A percentile compares a stretch with the other conserved stretches of the same genome.
phyloP scores from a whole-genome alignment of 1,140 invertebrate genomes.

The Drosophila pectinifera region DNA sequence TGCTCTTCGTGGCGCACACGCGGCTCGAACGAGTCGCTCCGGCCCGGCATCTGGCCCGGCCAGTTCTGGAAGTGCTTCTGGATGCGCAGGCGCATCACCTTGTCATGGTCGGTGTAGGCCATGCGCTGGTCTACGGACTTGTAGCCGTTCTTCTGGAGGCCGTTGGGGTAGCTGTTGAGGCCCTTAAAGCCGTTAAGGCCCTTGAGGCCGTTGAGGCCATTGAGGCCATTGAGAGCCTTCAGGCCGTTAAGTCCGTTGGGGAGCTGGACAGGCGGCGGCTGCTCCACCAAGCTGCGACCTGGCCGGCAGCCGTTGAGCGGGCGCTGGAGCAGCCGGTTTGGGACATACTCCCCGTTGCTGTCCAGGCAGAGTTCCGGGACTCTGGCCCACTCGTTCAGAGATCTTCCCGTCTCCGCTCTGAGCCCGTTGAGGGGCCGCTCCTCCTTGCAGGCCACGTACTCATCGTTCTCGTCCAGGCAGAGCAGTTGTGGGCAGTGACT shows the following conservation, averaged over 20 bases:
- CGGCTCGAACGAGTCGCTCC: neutral
- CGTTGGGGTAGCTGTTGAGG: conserved; percentile 1
- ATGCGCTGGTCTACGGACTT: neutral
- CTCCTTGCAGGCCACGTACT: conserved; percentile 1
- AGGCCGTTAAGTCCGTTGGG: neutral
- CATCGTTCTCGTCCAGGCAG: conserved; percentile 7
- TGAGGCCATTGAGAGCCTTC: too few species aligned
- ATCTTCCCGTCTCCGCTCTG: neutral
- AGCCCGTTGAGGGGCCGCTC: neutral
- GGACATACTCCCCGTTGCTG: conserved; percentile 38
- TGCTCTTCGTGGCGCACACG: neutral
- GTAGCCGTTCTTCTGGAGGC: conserved; percentile 2
- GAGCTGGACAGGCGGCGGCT: neutral
- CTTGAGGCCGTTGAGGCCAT: neutral
- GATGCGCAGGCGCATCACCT: conserved; percentile 3
- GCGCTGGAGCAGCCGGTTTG: conserved; percentile 11
- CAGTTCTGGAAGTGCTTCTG: neutral
- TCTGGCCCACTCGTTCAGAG: neutral
- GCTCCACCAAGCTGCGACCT: neutral
- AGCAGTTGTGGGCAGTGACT: neutral
- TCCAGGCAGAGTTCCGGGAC: conserved; percentile 37
- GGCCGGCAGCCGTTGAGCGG: conserved; percentile 9
- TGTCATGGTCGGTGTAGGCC: conserved; percentile 21
- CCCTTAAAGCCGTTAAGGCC: neutral
- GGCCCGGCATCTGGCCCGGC: neutral